phyloP scores from a whole-genome alignment of 1,140 invertebrate genomes.

The Drosophila chauvacae region DNA sequence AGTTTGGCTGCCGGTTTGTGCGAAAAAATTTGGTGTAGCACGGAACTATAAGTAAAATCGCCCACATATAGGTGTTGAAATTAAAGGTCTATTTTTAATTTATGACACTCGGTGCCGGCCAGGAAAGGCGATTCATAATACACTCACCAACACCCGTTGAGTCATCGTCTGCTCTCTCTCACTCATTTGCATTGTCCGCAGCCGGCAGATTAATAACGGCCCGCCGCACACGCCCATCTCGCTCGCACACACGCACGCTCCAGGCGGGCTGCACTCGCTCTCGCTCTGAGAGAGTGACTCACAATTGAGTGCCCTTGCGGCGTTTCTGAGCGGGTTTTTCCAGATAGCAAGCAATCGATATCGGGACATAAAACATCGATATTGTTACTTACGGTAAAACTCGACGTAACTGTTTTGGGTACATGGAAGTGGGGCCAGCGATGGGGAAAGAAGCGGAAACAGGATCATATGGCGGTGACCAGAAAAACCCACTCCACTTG shows the following conservation, averaged over 20 bases:
- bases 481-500: neutral
- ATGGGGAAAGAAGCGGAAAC: neutral
- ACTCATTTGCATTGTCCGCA: conserved; percentile 72
- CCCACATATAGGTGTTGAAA: conserved; percentile 56
- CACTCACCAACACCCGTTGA: conserved; percentile 68
- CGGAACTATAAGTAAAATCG: conserved; percentile 14
- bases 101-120: conserved; percentile 75
- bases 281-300: conserved; percentile 42
- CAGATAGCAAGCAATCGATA: conserved; percentile 2
- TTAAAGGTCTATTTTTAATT: conserved; percentile 76
- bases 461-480: neutral
- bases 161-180: conserved; percentile 78
- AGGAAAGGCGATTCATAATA: conserved; percentile 72
- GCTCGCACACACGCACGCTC: conserved; percentile 50
- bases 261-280: conserved; percentile 59
- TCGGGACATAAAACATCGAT: neutral
- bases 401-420: neutral
- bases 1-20: conserved; percentile 64
- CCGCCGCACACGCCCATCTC: conserved; percentile 54
- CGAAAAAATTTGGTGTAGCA: conserved; percentile 27
- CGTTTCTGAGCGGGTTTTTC: conserved; percentile 7
- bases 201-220: conserved; percentile 75
- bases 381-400: neutral
- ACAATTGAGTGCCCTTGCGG: conserved; percentile 46
- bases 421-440: neutral